These are phyloP conservation scores for Coptodon rendalli DNA, from an alignment of 2,113 vertebrate species.

Conservation along the genomic window DNA sequence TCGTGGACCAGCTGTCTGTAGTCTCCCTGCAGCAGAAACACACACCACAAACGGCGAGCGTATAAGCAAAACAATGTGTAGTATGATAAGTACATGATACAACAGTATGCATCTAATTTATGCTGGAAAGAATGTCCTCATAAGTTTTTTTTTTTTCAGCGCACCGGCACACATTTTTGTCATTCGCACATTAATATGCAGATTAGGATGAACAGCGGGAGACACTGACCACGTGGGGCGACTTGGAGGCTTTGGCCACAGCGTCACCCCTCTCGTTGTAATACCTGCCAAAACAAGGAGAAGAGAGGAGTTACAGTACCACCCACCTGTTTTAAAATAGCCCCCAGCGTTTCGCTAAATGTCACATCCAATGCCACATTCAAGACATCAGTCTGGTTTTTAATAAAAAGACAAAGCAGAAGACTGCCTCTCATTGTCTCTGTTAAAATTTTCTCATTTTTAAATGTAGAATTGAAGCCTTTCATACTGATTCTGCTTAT, in stretches of 20 bases:
- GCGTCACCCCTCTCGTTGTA: conserved; percentile 86
- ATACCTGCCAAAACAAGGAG: conserved; percentile 68
- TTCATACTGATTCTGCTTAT: background rate
- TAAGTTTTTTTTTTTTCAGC: background rate
- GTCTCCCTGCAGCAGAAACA: conserved; percentile 73
- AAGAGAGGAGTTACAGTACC: background rate
- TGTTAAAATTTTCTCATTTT: background rate
- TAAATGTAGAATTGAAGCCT: background rate
- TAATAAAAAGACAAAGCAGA: background rate
- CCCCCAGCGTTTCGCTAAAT: background rate
- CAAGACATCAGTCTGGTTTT: background rate
- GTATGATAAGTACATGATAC: background rate
- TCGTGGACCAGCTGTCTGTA: conserved; percentile 86
- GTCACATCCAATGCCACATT: background rate
- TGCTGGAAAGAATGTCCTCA: background rate
- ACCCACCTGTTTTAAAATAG: background rate
- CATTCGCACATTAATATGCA: background rate
- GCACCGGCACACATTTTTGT: background rate
- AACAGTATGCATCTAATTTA: background rate
- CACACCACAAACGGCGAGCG: background rate
- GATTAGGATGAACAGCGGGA: background rate
- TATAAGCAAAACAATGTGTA: background rate
- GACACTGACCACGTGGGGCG: conserved; percentile 82
- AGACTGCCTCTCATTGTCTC: background rate
- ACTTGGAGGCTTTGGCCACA: conserved; percentile 84